phyloP scores from a whole-genome alignment of 2,888 invertebrate genomes.

The Hedya salicella region DNA sequence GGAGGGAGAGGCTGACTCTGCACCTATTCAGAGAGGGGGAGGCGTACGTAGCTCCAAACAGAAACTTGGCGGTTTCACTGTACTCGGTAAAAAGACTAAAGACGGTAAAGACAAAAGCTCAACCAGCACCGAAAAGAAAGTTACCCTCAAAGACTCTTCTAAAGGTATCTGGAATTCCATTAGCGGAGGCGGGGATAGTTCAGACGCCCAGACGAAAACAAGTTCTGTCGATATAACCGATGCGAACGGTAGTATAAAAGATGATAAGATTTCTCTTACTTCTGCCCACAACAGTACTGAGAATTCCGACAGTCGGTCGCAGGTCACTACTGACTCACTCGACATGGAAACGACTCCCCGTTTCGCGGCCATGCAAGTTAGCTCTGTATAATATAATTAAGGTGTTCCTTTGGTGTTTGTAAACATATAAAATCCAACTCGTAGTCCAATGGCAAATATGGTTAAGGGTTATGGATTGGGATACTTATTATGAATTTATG shows the following conservation, averaged over 20 bases:
- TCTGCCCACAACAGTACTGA: constrained; percentile 74
- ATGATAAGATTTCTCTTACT: constrained; percentile 77
- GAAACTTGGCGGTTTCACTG: constrained; percentile 86
- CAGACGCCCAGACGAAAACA: constrained; percentile 78
- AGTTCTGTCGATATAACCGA: constrained; percentile 69
- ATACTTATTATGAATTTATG: constrained; percentile 14
- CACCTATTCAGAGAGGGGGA: constrained; percentile 82
- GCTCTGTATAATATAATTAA: constrained; percentile 76
- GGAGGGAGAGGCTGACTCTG: constrained; percentile 85
- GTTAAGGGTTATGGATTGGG: constrained; percentile 1
- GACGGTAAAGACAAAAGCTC: constrained; percentile 79
- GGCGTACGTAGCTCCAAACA: constrained; percentile 84
- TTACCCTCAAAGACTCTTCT: constrained; percentile 74
- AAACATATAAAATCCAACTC: not conserved
- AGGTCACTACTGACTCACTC: constrained; percentile 79
- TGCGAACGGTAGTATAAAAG: constrained; percentile 77
- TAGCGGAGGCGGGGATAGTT: constrained; percentile 77
- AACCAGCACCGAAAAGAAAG: constrained; percentile 72
- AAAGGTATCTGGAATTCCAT: constrained; percentile 80
- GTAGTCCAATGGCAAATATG: constrained; percentile 3
- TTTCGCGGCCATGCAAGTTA: constrained; percentile 85
- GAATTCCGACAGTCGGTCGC: constrained; percentile 79
- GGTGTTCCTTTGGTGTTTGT: not conserved
- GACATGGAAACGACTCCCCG: constrained; percentile 81
- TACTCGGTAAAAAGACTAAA: constrained; percentile 87